phyloP scores from a whole-genome alignment of 92 coral and sea anemone species.

The Metridium senile region DNA sequence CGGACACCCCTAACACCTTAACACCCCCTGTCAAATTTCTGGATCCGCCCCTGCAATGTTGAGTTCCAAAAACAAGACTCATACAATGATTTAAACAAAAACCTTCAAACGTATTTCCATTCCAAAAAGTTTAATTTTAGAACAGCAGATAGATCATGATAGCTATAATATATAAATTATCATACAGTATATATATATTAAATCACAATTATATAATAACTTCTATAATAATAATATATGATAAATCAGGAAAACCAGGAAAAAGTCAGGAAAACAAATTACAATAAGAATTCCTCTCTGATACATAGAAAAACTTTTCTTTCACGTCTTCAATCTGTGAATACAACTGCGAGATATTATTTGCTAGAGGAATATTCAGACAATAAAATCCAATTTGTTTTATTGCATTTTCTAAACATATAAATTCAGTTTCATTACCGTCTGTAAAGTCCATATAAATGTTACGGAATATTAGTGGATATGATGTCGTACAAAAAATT shows the following conservation, averaged over 20 bases:
- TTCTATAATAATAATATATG: not conserved
- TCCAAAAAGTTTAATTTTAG: no score
- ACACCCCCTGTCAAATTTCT: no score
- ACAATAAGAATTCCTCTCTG: constrained; percentile 1
- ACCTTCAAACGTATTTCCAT: no score
- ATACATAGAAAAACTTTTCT: constrained; percentile 10
- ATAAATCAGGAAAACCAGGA: not conserved
- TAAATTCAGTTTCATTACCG: not conserved
- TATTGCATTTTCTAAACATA: constrained; percentile 28
- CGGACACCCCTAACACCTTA: no score
- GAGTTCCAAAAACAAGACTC: no score
- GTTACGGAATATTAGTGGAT: constrained; percentile 26
- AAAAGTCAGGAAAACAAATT: not conserved
- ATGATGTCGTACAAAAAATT: constrained; percentile 41
- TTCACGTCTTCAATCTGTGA: constrained; percentile 15
- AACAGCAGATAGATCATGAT: no score
- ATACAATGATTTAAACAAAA: no score
- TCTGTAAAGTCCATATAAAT: not conserved
- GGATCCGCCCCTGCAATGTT: no score
- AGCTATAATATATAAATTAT: no score
- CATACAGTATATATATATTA: no score
- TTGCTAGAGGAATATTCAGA: not conserved
- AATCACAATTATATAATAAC: not conserved
- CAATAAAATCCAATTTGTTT: constrained; percentile 25
- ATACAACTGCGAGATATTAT: constrained; percentile 13